A percentile compares a stretch with the other conserved stretches of the same genome.
phyloP scores from a whole-genome alignment of 2,113 vertebrate species.

The Rostratula benghalensis region DNA sequence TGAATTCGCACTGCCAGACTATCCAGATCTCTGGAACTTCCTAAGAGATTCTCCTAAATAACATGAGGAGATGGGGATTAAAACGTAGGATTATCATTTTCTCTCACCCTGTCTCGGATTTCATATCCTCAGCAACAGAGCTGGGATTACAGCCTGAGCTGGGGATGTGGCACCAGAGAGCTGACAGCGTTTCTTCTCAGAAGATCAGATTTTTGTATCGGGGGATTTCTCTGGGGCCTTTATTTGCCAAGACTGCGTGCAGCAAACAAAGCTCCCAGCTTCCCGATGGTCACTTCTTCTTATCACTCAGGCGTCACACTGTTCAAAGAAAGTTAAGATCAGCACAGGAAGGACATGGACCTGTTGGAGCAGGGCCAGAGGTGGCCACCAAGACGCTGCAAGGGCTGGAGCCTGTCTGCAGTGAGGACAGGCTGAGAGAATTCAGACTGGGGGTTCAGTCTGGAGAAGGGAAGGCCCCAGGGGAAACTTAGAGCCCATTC shows the following conservation, averaged over 20 bases:
- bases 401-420: no score
- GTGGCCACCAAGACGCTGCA: no score
- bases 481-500: no score
- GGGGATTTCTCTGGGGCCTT: not conserved
- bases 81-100: not conserved
- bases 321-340: not conserved
- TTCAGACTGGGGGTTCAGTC: no score
- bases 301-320: not conserved
- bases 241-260: not conserved
- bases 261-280: not conserved
- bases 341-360: no score
- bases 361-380: no score
- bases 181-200: not conserved
- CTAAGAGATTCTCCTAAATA: not conserved
- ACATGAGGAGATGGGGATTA: not conserved
- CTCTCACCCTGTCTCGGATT: not conserved
- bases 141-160: not conserved
- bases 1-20: not conserved
- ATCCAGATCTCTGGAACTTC: not conserved
- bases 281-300: not conserved
- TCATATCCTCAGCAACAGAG: not conserved
- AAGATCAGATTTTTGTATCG: not conserved
- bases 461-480: no score
- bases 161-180: not conserved
- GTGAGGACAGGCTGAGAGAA: no score